Evolutionary conservation across 2,797 vertebrate species (phyloP).

Genomic region (Anas flavirostris): DNA sequence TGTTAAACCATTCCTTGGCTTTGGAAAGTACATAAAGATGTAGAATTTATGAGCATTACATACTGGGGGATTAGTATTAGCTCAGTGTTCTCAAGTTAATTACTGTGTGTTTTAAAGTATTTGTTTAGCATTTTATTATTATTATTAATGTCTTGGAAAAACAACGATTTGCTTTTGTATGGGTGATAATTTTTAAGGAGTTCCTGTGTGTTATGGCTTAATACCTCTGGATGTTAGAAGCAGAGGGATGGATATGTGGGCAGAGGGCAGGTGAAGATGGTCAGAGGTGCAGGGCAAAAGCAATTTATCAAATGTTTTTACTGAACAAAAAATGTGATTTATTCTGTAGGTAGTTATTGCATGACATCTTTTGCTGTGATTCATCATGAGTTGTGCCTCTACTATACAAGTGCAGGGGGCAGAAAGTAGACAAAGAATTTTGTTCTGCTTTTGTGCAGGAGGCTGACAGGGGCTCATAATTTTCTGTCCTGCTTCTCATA

Average conservation of each 20-base stretch:
- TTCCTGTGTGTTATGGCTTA: not conserved
- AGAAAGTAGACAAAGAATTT: not conserved
- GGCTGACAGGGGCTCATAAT: not conserved
- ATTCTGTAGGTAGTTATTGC: not conserved
- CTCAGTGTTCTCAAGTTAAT: not conserved
- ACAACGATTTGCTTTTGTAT: not conserved
- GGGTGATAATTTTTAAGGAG: not conserved
- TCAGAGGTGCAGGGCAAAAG: not conserved
- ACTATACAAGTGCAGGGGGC: not conserved
- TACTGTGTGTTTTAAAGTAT: not conserved
- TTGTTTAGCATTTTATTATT: too few relatives aligned
- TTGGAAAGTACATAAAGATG: not conserved
- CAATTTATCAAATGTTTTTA: slow-evolving; percentile 20
- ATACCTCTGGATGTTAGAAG: not conserved
- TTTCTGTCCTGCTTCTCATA: not conserved
- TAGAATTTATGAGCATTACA: not conserved
- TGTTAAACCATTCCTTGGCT: not conserved
- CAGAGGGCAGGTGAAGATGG: not conserved
- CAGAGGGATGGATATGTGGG: not conserved
- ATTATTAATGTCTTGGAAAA: not conserved
- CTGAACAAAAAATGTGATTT: not conserved
- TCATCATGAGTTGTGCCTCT: not conserved
- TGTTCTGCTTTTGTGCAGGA: not conserved
- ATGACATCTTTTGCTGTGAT: not conserved
- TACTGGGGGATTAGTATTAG: not conserved